Evolutionary conservation across 2,113 vertebrate species (phyloP), one percentile per base, ranked within the genome.

Genomic region (Phalacrocorax pelagicus): DNA sequence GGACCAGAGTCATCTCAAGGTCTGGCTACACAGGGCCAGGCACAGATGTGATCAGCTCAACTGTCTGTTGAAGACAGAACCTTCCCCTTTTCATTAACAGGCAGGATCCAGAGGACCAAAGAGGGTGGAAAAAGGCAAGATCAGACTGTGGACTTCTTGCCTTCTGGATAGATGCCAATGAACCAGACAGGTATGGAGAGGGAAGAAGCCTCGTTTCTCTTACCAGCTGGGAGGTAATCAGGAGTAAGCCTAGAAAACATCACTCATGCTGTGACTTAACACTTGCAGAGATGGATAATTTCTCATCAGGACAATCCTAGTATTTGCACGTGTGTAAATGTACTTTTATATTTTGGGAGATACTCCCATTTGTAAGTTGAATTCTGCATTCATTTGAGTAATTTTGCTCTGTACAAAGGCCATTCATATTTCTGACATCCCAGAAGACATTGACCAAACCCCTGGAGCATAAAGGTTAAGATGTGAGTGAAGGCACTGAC

Each of bases 11-110:
- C 9, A 13, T n/a, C 32, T 73, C 72, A 70, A 29, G 34, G 26
- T 54, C 77, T 44, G 26, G 13, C 46, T 62, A 29, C 44, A 17
- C 0, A 0, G 6, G 6, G 5, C 22, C 24, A 47, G 42, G 19
- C 12, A 61, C 1, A 5, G 38, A 12, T 55, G 19, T 32, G 19
- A 38, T 73, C 36, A 46, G 12, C 75, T 66, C 26, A 42, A 46
- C 11, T 58, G 55, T 17, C 24, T 78, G 12, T 42, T 77, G 62
- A 61, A 69, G 93, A 69, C 14, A 81, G 20, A 52, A 3, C 4
- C 27, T 65, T 88, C 88, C 30, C 15, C 8, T 72, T 82, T 94
- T 65, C 38, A 24, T 86, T 88, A 44, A 17, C 22, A 52, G 40
- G 16, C 36, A 47, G 21, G 0, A 0, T 74, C 23, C 38, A 73